Evolutionary conservation across 2,888 invertebrate species (phyloP).

Genomic region (Drosophila putrida): DNA sequence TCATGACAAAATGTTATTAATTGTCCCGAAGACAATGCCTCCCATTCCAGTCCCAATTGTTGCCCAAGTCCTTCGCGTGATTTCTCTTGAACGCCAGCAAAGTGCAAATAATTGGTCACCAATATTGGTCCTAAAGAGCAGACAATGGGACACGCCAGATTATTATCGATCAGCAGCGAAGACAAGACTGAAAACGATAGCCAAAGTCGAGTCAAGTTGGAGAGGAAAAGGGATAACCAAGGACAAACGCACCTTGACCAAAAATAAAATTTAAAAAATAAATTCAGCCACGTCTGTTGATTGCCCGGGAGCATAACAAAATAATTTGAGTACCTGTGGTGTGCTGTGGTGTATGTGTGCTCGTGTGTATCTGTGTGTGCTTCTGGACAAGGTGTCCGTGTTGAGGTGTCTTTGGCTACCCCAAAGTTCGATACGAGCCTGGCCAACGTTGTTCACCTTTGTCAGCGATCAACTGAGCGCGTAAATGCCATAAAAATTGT

Average conservation of each 20-base stretch:
- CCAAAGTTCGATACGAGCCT: constrained; percentile 10
- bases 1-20: constrained; percentile 81
- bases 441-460: constrained; percentile 56
- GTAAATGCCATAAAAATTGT: constrained; percentile 82
- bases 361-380: constrained; percentile 17
- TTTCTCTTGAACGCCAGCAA: constrained; percentile 47
- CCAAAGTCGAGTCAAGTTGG: constrained; percentile 6
- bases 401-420: constrained; percentile 33
- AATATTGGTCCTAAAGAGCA: constrained; percentile 50
- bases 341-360: constrained; percentile 6
- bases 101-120: constrained; percentile 78
- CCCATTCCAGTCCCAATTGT: background rate
- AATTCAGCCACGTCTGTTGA: constrained; percentile 20
- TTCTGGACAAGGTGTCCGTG: constrained; percentile 34
- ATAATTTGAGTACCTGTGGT: constrained; percentile 81
- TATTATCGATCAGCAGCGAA: constrained; percentile 66
- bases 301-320: constrained; percentile 77
- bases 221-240: background rate
- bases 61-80: constrained; percentile 49
- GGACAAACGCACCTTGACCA: constrained; percentile 39
- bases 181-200: constrained; percentile 21
- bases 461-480: constrained; percentile 79
- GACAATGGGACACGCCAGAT: constrained; percentile 76
- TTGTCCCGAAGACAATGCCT: constrained; percentile 66
- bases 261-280: constrained; percentile 18